Base-by-base conservation (phyloP, 2,888 invertebrate species). In the Calameuta filiformis region DNA sequence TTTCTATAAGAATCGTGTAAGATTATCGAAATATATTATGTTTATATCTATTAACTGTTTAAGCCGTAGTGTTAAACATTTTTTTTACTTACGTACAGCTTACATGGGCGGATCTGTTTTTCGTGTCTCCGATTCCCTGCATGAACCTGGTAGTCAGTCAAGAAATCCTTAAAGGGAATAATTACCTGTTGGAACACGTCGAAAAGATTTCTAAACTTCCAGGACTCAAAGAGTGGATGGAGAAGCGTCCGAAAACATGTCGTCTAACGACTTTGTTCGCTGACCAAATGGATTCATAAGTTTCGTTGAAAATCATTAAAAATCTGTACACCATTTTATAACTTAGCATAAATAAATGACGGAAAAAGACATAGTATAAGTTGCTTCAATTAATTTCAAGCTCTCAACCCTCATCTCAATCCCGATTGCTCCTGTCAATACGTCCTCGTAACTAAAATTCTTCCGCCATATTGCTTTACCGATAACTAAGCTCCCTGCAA, bases 41-140 rank as follows among this genome's bases (percentile, higher is more conserved):
- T n/a, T 15, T 69, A 33, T 15, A 31, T n/a, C 23, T n/a, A 30
- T 68, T n/a, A 23, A 35, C 1, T 15, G 15, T 40, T 15, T 40
- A 40, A 15, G 15, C 6, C 6, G 40, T 15, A 40, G 6, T 40
- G 15, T 4, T 40, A 15, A 40, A 15, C 15, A 40, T 15, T 40
- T 15, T 15, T 31, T 15, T 15, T 4, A 2, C 40, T 40, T 33
- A 12, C 69, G 30, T 73, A n/a, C 76, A 85, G 84, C 75, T 84
- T 12, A 79, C 84, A 4, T 85, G 84, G 84, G 83, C 79, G 11
- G 84, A 85, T 73, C 77, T 85, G 31, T 76, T 79, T 71, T 84
- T 85, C 35, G 73, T 80, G n/a, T 80, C 81, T 34, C 76, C 80
- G n/a, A 71, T 80, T 12, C 81, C 83, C 11, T 85, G 84, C 76